Percentiles rank a stretch among this genome's conserved stretches.
phyloP scores from a whole-genome alignment of 2,888 invertebrate genomes.

The Abrostola triplasia region DNA sequence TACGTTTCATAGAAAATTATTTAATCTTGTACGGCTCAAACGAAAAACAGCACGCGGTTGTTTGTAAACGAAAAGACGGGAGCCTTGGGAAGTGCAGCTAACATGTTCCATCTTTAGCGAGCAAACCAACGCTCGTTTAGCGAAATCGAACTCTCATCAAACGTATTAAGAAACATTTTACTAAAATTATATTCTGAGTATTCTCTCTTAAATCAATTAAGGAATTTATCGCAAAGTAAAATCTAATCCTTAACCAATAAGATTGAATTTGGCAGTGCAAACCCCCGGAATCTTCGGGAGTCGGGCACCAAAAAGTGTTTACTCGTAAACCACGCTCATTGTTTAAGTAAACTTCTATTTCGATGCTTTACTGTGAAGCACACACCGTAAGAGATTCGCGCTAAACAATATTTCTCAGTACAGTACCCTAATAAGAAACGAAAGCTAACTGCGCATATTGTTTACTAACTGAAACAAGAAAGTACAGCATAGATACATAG shows the following conservation, averaged over 20 bases:
- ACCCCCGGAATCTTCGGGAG: constrained; percentile 68
- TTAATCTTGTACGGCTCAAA: constrained; percentile 76
- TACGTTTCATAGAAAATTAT: constrained; percentile 78
- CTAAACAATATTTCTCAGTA: constrained; percentile 78
- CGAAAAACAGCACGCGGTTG: constrained; percentile 79
- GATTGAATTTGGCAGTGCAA: constrained; percentile 59
- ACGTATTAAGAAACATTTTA: constrained; percentile 50
- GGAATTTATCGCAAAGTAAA: constrained; percentile 48
- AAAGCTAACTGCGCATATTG: constrained; percentile 68
- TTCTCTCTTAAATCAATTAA: constrained; percentile 45
- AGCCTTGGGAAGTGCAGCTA: constrained; percentile 82
- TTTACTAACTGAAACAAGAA: constrained; percentile 42
- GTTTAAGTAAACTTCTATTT: constrained; percentile 87
- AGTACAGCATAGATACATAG: too few species aligned
- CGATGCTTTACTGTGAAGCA: constrained; percentile 81
- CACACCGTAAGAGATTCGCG: constrained; percentile 69
- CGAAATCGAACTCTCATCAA: constrained; percentile 59
- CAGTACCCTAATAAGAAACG: constrained; percentile 69
- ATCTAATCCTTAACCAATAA: constrained; percentile 58
- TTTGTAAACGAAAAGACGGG: constrained; percentile 80
- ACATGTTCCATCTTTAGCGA: constrained; percentile 79
- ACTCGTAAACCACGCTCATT: constrained; percentile 86
- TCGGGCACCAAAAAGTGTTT: constrained; percentile 79
- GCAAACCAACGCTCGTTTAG: constrained; percentile 27
- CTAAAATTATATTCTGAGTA: constrained; percentile 54